These are phyloP conservation scores for Scalopus aquaticus DNA, from an alignment of 2,113 vertebrate species.

Conservation along the genomic window DNA sequence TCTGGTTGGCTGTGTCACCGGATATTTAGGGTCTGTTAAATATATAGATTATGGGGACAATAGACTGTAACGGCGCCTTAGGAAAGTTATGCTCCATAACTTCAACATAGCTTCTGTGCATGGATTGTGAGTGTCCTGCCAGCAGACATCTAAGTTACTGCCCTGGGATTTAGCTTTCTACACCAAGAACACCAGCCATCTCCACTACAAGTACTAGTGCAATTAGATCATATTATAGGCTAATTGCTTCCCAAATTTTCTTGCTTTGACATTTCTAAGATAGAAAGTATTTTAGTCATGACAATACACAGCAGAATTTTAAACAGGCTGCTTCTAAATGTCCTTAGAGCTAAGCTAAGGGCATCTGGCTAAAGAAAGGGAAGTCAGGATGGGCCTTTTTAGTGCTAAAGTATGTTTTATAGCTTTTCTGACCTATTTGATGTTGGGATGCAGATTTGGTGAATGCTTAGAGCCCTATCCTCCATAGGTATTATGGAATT, in stretches of 20 bases:
- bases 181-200: slow-evolving; percentile 26
- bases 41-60: slow-evolving; percentile 81
- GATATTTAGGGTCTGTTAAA: slow-evolving; percentile 82
- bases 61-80: slow-evolving; percentile 79
- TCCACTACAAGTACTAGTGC: slow-evolving; percentile 3
- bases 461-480: background rate
- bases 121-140: slow-evolving; percentile 43
- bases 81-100: slow-evolving; percentile 79
- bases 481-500: background rate
- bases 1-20: slow-evolving; percentile 61
- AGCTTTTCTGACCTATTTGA: background rate
- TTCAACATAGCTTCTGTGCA: slow-evolving; percentile 57
- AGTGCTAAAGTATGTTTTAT: background rate
- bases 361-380: slow-evolving; percentile 30
- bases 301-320: slow-evolving; percentile 47
- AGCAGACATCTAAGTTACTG: slow-evolving; percentile 63
- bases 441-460: background rate
- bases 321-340: slow-evolving; percentile 34
- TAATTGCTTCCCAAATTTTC: slow-evolving; percentile 51
- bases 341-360: slow-evolving; percentile 24
- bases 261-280: slow-evolving; percentile 56
- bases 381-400: background rate
- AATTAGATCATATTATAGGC: background rate
- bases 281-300: slow-evolving; percentile 45
- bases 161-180: slow-evolving; percentile 65